These are phyloP conservation scores for Meloe dianella DNA, from an alignment of 2,888 invertebrate species.

Conservation along the genomic window DNA sequence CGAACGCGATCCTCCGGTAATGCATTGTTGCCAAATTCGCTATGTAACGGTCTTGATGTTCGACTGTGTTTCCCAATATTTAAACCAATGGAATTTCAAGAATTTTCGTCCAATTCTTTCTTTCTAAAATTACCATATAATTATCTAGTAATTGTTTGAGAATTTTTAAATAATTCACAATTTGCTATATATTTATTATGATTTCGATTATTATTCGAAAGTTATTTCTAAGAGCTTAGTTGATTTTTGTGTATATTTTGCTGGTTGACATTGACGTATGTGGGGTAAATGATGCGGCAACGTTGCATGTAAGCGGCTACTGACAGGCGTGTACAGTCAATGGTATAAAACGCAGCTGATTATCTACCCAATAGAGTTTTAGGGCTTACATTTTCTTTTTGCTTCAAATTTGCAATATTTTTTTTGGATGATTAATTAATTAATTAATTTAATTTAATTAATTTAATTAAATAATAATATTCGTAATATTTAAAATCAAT, in stretches of 20 bases:
- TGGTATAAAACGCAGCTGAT: slow-evolving; percentile 44
- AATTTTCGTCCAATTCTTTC: neutral
- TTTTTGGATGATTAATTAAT: too few species aligned
- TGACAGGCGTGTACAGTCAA: slow-evolving; percentile 52
- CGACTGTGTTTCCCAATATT: slow-evolving; percentile 38
- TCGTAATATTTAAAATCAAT: too few species aligned
- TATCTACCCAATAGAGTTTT: slow-evolving; percentile 22
- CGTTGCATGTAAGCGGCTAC: slow-evolving; percentile 46
- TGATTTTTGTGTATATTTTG: slow-evolving; percentile 15
- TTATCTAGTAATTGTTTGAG: neutral
- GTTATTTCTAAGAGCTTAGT: too few species aligned
- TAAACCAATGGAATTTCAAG: neutral
- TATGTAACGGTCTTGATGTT: slow-evolving; percentile 55
- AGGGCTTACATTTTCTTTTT: neutral
- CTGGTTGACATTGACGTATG: slow-evolving; percentile 49
- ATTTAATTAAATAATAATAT: too few species aligned
- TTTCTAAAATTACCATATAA: neutral
- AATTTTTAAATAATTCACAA: neutral
- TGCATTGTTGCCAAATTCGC: slow-evolving; percentile 51
- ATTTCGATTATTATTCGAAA: too few species aligned
- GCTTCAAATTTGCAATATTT: neutral
- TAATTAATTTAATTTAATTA: too few species aligned
- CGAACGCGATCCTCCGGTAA: slow-evolving; percentile 53
- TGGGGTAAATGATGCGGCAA: slow-evolving; percentile 45
- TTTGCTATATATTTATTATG: too few species aligned